Conservation (phyloP, 2,888 invertebrate species). For the Syritta pipiens region DNA sequence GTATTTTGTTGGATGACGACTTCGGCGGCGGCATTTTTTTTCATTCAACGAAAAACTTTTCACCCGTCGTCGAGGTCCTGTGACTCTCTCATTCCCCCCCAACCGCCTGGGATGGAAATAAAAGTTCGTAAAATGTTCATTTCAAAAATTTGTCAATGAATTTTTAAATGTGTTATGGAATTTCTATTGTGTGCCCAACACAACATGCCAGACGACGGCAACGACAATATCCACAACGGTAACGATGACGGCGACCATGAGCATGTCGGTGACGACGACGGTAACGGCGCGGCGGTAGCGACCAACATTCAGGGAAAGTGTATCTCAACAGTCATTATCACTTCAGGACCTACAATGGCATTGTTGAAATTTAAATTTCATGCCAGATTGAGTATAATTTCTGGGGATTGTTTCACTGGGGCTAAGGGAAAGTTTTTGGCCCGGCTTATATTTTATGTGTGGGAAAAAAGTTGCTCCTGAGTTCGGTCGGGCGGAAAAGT, state of each 20-base stretch:
- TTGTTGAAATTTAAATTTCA: constrained; percentile 39
- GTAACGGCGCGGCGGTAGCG: no score
- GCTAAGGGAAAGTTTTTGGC: constrained; percentile 27
- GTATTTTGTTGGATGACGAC: neutral
- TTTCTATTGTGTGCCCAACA: constrained; percentile 45
- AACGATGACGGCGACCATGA: neutral
- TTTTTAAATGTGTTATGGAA: constrained; percentile 49
- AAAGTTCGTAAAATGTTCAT: constrained; percentile 41
- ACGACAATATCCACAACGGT: neutral
- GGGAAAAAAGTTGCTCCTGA: constrained; percentile 13
- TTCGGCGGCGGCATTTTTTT: neutral
- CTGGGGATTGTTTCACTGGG: constrained; percentile 30
- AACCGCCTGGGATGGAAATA: neutral
- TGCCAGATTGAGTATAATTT: constrained; percentile 46
- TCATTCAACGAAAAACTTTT: constrained; percentile 14
- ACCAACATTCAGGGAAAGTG: constrained; percentile 32
- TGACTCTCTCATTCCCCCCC: neutral
- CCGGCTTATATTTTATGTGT: constrained; percentile 11
- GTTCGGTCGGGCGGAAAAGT: neutral
- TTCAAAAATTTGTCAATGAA: constrained; percentile 52
- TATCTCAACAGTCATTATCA: constrained; percentile 31
- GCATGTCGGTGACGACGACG: no score
- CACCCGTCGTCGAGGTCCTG: neutral
- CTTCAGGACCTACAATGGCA: constrained; percentile 20
- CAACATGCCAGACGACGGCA: constrained; percentile 11